These are phyloP conservation scores for Stegodyphus mimosarum DNA, from an alignment of 1,140 invertebrate genomes.

Conservation along the genomic window DNA sequence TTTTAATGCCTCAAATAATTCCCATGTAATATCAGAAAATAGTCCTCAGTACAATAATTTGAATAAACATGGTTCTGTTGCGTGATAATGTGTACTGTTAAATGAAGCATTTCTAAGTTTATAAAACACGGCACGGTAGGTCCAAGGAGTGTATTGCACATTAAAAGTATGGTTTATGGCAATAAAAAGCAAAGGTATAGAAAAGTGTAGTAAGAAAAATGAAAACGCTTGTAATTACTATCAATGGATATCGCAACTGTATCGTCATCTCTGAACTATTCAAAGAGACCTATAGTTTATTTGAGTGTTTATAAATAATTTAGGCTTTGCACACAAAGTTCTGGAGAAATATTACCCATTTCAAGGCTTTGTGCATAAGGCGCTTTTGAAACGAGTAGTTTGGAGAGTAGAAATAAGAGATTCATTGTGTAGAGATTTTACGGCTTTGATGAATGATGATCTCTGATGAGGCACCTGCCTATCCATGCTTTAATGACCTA, in stretches of 20 bases:
- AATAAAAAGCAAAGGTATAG: too few species aligned
- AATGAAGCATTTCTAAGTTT: too few species aligned
- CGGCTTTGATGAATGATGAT: constrained; percentile 12
- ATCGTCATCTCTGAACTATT: neutral
- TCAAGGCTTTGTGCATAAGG: neutral
- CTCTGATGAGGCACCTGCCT: constrained; percentile 1
- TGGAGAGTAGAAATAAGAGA: neutral
- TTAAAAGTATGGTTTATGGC: too few species aligned
- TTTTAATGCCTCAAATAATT: too few species aligned
- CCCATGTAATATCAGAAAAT: too few species aligned
- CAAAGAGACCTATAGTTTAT: neutral
- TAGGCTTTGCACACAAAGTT: neutral
- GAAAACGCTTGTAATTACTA: too few species aligned
- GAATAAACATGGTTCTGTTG: too few species aligned
- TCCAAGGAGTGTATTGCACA: too few species aligned
- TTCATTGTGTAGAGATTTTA: constrained; percentile 17
- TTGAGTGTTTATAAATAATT: neutral
- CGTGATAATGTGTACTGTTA: too few species aligned
- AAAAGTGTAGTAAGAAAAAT: too few species aligned
- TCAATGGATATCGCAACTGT: neutral
- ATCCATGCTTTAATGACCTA: neutral
- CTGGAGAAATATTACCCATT: neutral
- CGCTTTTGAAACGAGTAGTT: neutral
- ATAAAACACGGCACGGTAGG: too few species aligned
- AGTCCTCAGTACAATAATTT: too few species aligned